Evolutionary conservation across 1,140 invertebrate species (phyloP).

Genomic region (Gonioctena quinquepunctata): DNA sequence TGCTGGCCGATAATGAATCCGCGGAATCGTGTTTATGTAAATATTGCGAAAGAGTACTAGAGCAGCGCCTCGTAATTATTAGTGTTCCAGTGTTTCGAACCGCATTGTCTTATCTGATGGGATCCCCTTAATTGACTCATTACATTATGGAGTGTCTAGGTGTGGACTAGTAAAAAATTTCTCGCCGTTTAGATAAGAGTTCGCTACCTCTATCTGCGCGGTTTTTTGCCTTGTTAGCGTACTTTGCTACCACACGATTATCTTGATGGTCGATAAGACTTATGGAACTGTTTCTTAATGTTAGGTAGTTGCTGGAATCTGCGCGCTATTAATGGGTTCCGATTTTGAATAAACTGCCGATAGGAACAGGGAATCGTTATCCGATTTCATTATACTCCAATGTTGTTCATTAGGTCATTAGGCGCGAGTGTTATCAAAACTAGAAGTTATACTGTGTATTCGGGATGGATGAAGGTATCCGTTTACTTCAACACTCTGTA

Average conservation of each 20-base stretch:
- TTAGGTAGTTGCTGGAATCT: not conserved
- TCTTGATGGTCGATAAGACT: conserved; percentile 32
- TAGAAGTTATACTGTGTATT: too few relatives aligned
- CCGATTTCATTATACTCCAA: not conserved
- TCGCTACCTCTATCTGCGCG: not conserved
- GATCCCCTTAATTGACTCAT: conserved; percentile 47
- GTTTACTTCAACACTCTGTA: too few relatives aligned
- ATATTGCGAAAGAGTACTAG: conserved; percentile 36
- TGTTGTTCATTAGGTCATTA: not conserved
- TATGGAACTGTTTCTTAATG: conserved; percentile 7
- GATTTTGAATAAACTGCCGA: conserved; percentile 1
- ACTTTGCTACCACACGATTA: conserved; percentile 36
- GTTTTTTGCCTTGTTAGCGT: conserved; percentile 41
- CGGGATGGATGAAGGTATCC: too few relatives aligned
- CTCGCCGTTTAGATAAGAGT: conserved; percentile 45
- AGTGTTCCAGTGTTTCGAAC: conserved; percentile 32
- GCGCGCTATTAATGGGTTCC: not conserved
- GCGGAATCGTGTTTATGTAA: conserved; percentile 46
- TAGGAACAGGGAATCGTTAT: not conserved
- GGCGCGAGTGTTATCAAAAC: not conserved
- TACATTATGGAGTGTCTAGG: conserved; percentile 44
- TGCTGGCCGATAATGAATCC: conserved; percentile 41
- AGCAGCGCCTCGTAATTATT: conserved; percentile 44
- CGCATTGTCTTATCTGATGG: conserved; percentile 46
- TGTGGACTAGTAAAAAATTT: conserved; percentile 49